A percentile compares a stretch with the other conserved stretches of the same genome.
Evolutionary conservation across 1,140 invertebrate species (phyloP).

Genomic region (Planococcus citri): DNA sequence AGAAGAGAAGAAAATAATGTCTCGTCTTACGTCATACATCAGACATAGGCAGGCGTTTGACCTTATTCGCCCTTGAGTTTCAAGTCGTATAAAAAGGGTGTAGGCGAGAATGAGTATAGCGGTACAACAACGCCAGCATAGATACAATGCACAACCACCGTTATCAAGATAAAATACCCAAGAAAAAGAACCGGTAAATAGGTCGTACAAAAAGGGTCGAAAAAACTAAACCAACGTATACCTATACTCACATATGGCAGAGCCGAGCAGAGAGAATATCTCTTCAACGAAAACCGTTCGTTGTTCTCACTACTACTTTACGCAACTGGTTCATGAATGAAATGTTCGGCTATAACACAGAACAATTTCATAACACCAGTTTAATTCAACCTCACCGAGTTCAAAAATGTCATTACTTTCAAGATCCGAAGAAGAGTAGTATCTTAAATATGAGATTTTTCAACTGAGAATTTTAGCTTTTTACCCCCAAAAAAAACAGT

Average conservation of each 20-base stretch:
- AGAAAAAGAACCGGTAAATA: background rate
- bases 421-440: too few relatives aligned
- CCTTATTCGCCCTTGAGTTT: slow-evolving; percentile 1
- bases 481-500: too few relatives aligned
- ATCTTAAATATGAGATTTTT: too few relatives aligned
- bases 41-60: slow-evolving; percentile 1
- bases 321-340: too few relatives aligned
- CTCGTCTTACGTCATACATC: slow-evolving; percentile 5
- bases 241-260: too few relatives aligned
- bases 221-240: background rate
- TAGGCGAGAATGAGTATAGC: slow-evolving; percentile 1
- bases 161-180: background rate
- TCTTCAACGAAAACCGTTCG: background rate
- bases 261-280: too few relatives aligned
- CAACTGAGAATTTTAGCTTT: too few relatives aligned
- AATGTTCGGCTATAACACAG: too few relatives aligned
- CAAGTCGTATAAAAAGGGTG: background rate
- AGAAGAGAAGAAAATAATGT: background rate
- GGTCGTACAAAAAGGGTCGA: background rate
- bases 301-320: too few relatives aligned
- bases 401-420: too few relatives aligned
- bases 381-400: too few relatives aligned
- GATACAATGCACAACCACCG: slow-evolving; percentile 1
- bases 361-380: too few relatives aligned
- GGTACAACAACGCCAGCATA: background rate